Percentiles rank a stretch among this genome's conserved stretches.
Conservation (phyloP, 2,113 vertebrate genomes). For the Caretta caretta region DNA sequence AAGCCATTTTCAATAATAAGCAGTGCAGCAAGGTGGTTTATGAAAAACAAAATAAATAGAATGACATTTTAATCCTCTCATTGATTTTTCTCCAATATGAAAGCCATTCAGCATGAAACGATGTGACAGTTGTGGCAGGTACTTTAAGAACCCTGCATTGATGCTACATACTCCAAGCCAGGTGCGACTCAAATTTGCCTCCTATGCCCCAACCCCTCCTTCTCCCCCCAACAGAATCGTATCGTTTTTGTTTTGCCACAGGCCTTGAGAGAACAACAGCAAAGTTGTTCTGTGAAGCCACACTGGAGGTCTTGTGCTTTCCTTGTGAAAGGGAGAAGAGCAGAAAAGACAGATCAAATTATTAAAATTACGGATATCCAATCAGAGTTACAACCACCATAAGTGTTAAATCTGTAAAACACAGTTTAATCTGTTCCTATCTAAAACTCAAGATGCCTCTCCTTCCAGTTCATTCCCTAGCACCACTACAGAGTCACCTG, state of each 20-base stretch:
- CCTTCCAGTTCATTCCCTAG: background rate
- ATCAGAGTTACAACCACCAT: background rate
- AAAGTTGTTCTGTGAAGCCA: background rate
- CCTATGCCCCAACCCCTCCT: background rate
- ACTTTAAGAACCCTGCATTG: background rate
- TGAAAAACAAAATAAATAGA: background rate
- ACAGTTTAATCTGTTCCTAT: background rate
- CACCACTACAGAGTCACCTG: background rate
- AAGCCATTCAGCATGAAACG: background rate
- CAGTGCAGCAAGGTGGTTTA: background rate
- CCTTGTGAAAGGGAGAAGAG: background rate
- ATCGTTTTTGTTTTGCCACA: background rate
- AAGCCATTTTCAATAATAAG: background rate
- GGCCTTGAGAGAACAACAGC: background rate
- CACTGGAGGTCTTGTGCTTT: background rate
- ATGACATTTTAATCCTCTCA: background rate
- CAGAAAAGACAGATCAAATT: background rate
- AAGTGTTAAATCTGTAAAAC: background rate
- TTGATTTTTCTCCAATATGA: background rate
- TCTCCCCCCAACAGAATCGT: background rate
- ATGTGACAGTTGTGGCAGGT: background rate
- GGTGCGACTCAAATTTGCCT: background rate
- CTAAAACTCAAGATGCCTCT: background rate
- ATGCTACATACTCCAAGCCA: background rate
- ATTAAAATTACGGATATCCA: conserved; percentile 27